Percentiles rank a stretch among this genome's conserved stretches.
phyloP scores from a whole-genome alignment of 2,888 invertebrate genomes.

The Scaptomyza tumidula region DNA sequence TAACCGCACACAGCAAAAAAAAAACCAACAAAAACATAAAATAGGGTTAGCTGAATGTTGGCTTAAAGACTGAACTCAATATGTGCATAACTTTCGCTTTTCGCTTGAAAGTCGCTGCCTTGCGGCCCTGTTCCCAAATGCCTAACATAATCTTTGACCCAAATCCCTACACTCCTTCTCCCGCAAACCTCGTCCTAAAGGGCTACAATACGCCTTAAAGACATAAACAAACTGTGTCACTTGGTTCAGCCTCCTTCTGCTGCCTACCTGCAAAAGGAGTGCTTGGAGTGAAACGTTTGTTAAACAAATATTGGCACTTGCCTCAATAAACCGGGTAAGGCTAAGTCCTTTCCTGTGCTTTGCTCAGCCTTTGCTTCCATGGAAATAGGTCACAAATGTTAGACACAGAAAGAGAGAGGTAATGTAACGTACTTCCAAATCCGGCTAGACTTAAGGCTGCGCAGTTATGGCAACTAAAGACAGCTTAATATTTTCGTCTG shows the following conservation, averaged over 20 bases:
- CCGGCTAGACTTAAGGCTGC: conserved; percentile 14
- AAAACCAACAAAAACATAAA: background rate
- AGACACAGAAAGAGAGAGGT: background rate
- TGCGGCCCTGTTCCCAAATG: conserved; percentile 36
- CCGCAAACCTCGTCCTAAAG: background rate
- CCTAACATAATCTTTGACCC: conserved; percentile 72
- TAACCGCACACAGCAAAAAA: conserved; percentile 5
- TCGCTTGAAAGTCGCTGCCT: conserved; percentile 32
- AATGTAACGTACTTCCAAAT: background rate
- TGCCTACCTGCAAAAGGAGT: conserved; percentile 17
- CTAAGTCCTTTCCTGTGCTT: conserved; percentile 26
- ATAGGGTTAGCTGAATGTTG: conserved; percentile 40
- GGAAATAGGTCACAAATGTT: conserved; percentile 61
- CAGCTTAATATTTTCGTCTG: conserved; percentile 52
- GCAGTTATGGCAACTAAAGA: conserved; percentile 33
- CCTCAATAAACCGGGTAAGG: conserved; percentile 72
- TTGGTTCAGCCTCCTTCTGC: conserved; percentile 23
- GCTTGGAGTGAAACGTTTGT: conserved; percentile 9
- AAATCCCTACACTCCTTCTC: conserved; percentile 50
- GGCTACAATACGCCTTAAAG: conserved; percentile 64
- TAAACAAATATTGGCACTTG: conserved; percentile 78
- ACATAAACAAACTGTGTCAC: conserved; percentile 74
- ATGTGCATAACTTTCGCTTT: conserved; percentile 75
- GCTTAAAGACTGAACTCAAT: conserved; percentile 66
- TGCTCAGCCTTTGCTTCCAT: conserved; percentile 14